phyloP scores from a whole-genome alignment of 2,113 vertebrate genomes.

The Grallaria varia region DNA sequence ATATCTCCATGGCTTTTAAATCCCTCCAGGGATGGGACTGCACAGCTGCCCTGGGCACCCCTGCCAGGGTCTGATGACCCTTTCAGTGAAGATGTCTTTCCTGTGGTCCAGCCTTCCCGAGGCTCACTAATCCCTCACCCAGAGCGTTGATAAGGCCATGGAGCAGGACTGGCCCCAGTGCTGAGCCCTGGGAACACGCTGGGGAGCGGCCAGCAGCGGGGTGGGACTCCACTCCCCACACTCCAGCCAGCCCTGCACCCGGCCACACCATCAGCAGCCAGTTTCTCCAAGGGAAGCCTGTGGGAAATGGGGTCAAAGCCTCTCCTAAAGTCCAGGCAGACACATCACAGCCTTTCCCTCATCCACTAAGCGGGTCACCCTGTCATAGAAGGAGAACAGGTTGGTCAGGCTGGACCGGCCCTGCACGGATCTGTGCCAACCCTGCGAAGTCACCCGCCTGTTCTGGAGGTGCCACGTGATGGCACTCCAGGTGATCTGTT shows the following conservation, averaged over 20 bases:
- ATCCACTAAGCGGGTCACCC: not conserved
- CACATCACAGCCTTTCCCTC: not conserved
- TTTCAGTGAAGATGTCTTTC: rapidly evolving
- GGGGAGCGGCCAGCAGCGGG: not conserved
- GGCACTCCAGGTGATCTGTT: not conserved
- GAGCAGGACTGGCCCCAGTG: not conserved
- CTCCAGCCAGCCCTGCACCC: not conserved
- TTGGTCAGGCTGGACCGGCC: not conserved
- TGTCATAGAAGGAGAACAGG: not conserved
- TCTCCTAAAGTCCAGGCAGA: not conserved
- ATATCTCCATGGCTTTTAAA: not conserved
- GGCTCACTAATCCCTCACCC: not conserved
- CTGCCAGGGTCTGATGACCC: no score
- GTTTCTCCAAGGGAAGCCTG: not conserved
- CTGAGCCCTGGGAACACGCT: not conserved
- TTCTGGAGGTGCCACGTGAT: not conserved
- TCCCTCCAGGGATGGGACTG: not conserved
- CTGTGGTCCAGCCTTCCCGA: not conserved
- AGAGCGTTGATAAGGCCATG: rapidly evolving
- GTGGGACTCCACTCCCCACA: not conserved
- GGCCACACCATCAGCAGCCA: not conserved
- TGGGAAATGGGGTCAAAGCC: not conserved
- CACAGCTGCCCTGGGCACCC: not conserved
- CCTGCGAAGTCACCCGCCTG: not conserved
- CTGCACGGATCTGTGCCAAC: rapidly evolving